Evolutionary conservation across 2,797 vertebrate genomes (phyloP).

Genomic region (Crocidura indochinensis): DNA sequence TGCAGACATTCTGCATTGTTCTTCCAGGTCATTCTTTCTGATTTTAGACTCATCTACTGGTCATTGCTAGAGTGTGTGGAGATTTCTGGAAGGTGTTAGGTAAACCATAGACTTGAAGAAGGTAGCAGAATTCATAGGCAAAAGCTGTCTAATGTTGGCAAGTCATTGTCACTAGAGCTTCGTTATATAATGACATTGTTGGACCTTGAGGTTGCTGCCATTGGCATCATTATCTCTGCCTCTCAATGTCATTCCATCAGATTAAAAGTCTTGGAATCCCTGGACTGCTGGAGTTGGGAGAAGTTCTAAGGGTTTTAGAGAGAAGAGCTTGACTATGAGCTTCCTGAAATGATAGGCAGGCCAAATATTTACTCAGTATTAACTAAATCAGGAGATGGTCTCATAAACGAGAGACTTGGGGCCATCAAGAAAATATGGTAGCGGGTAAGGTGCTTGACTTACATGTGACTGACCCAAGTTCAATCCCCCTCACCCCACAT

Average conservation of each 20-base stretch:
- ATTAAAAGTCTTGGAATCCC: constrained; percentile 21
- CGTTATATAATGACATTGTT: background rate
- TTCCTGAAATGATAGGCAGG: constrained; percentile 18
- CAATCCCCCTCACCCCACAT: too few species aligned
- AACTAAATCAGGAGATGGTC: background rate
- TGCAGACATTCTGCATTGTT: too few species aligned
- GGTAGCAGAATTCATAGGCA: background rate
- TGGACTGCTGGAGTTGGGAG: background rate
- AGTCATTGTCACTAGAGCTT: background rate
- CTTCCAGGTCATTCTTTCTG: background rate
- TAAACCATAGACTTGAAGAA: background rate
- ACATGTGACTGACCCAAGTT: too few species aligned
- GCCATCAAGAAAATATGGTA: too few species aligned
- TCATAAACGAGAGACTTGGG: background rate
- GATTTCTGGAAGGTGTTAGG: constrained; percentile 44
- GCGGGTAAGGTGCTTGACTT: too few species aligned
- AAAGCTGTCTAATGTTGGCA: background rate
- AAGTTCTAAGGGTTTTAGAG: background rate
- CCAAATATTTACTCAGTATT: background rate
- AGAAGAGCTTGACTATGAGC: background rate
- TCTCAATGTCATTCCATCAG: constrained; percentile 32
- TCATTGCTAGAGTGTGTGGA: background rate
- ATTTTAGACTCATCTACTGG: constrained; percentile 22
- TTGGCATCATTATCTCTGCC: background rate
- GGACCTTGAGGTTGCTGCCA: background rate